These are phyloP conservation scores for Alcis repandata DNA, from an alignment of 2,888 invertebrate species.

Conservation along the genomic window DNA sequence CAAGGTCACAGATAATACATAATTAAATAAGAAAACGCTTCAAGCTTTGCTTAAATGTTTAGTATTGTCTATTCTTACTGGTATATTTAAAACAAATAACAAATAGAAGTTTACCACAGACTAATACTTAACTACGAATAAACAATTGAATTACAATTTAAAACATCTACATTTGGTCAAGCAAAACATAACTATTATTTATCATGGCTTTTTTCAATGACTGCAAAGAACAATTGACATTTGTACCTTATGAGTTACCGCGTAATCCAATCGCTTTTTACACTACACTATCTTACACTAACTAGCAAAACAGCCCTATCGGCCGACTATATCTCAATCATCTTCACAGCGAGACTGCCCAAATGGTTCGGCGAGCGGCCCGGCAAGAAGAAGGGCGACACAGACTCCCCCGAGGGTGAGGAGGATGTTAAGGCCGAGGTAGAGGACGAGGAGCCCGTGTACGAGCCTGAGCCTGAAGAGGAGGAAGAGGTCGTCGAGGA, in stretches of 20 bases:
- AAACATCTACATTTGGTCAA: no score
- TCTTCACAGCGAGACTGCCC: conserved; percentile 92
- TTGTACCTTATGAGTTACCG: background rate
- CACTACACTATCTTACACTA: background rate
- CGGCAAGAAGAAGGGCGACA: conserved; percentile 96
- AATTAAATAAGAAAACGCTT: background rate
- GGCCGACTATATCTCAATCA: background rate
- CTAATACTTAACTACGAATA: background rate
- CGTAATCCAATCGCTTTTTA: background rate
- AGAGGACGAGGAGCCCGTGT: conserved; percentile 89
- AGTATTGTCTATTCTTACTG: background rate
- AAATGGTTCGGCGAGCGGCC: conserved; percentile 98
- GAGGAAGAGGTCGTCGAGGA: conserved; percentile 92
- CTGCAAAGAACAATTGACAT: background rate
- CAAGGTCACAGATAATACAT: background rate
- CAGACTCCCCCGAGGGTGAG: conserved; percentile 96
- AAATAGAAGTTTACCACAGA: background rate
- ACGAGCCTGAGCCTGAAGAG: conserved; percentile 91
- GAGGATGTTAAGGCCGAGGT: conserved; percentile 93
- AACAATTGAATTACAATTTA: background rate
- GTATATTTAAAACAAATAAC: background rate
- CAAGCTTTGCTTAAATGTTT: background rate
- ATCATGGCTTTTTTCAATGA: background rate
- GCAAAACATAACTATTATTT: background rate
- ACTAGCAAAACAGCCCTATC: background rate